These are phyloP conservation scores for Dolichoris vasculosae DNA, from an alignment of 1,140 invertebrate genomes.

Conservation along the genomic window DNA sequence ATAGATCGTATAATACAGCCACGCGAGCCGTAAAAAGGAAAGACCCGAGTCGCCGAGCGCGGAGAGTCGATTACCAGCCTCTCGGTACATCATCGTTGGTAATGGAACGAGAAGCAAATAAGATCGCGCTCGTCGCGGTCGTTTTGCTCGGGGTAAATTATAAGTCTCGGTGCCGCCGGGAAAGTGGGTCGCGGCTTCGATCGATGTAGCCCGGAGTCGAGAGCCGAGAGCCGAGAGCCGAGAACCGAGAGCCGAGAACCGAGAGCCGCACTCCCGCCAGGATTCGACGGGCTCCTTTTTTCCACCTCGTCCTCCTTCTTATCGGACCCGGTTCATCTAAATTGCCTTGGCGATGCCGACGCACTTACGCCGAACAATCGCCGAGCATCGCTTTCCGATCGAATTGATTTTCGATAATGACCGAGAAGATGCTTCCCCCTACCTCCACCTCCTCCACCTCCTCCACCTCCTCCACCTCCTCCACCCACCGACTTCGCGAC, in stretches of 20 bases:
- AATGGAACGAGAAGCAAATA: slow-evolving; percentile 32
- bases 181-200: slow-evolving; percentile 41
- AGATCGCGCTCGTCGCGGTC: slow-evolving; percentile 4
- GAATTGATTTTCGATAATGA: slow-evolving; percentile 15
- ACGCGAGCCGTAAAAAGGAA: not conserved
- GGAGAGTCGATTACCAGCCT: not conserved
- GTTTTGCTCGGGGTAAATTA: slow-evolving; percentile 4
- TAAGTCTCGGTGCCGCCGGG: slow-evolving; percentile 14
- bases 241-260: no score
- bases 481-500: not conserved
- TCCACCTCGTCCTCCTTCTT: slow-evolving; percentile 1
- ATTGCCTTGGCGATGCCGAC: slow-evolving; percentile 27
- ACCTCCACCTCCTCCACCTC: no score
- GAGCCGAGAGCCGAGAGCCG: not conserved
- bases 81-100: not conserved
- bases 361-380: no score
- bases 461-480: no score
- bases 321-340: slow-evolving; percentile 38
- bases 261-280: not conserved
- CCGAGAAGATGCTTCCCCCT: no score
- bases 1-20: not conserved
- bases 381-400: not conserved
- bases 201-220: slow-evolving; percentile 38
- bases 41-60: no score
- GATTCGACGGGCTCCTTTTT: not conserved